Conservation (phyloP, 1,140 invertebrate genomes). For the Lordiphosa stackelbergi region DNA sequence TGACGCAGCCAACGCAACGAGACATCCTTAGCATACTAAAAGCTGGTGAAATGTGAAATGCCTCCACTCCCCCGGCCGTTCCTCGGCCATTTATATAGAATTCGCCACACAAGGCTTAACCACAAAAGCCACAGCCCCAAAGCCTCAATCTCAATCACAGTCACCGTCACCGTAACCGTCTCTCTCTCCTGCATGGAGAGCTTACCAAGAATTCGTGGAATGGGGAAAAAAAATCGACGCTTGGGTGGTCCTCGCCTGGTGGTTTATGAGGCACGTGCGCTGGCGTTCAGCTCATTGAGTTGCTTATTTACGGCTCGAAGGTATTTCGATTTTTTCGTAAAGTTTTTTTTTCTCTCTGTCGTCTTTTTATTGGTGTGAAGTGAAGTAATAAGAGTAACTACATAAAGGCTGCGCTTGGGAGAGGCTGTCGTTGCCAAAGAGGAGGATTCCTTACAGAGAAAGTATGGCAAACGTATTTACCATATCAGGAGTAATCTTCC, state of each 20-base stretch:
- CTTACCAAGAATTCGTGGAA: slow-evolving; percentile 67
- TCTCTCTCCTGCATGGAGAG: slow-evolving; percentile 20
- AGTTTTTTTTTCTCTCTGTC: slow-evolving; percentile 14
- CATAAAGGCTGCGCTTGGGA: slow-evolving; percentile 5
- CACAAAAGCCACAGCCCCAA: slow-evolving; percentile 35
- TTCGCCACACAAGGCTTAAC: slow-evolving; percentile 22
- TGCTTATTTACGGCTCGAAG: slow-evolving; percentile 72
- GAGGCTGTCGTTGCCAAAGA: background rate
- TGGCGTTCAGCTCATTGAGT: slow-evolving; percentile 71
- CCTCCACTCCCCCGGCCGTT: background rate
- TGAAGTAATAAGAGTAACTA: slow-evolving; percentile 70
- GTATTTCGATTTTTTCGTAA: slow-evolving; percentile 50
- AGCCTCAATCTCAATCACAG: slow-evolving; percentile 26
- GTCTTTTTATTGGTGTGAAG: slow-evolving; percentile 55
- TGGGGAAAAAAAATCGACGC: slow-evolving; percentile 36
- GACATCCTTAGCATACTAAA: slow-evolving; percentile 65
- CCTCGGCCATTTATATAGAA: slow-evolving; percentile 30
- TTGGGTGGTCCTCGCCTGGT: slow-evolving; percentile 61
- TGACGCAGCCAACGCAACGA: slow-evolving; percentile 42
- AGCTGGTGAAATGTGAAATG: slow-evolving; percentile 71
- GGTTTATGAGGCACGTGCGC: slow-evolving; percentile 73
- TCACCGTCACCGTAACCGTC: background rate
- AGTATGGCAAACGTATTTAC: too few species aligned
- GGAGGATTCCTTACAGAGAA: background rate
- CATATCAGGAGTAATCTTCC: too few species aligned